phyloP scores from a whole-genome alignment of 2,113 vertebrate species.

The Puma concolor region DNA sequence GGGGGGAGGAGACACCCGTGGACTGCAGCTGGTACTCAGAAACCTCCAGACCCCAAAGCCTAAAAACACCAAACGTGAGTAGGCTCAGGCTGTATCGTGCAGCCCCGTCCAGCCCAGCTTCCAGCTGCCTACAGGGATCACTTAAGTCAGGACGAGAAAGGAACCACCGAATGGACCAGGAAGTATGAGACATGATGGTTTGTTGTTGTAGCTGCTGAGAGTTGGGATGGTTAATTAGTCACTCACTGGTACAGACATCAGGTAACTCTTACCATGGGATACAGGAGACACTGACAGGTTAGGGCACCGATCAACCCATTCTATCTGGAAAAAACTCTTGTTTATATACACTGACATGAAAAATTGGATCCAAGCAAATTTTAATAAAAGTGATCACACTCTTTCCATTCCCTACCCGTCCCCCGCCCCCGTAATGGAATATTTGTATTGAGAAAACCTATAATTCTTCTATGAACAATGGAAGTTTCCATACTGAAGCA shows the following conservation, averaged over 20 bases:
- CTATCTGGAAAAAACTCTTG: rapidly evolving
- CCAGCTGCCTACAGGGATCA: neutral
- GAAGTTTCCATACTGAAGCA: neutral
- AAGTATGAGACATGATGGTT: neutral
- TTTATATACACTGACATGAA: neutral
- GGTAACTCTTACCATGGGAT: neutral
- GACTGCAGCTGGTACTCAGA: too few relatives aligned
- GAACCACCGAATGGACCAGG: neutral
- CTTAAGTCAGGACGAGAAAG: neutral
- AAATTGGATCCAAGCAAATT: neutral
- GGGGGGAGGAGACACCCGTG: neutral
- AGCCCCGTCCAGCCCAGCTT: too few relatives aligned
- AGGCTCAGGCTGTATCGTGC: rapidly evolving
- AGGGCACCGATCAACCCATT: neutral
- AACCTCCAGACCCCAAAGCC: neutral
- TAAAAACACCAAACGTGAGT: neutral
- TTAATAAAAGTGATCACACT: neutral
- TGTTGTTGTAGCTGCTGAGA: neutral
- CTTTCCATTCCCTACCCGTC: neutral
- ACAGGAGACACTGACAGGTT: neutral
- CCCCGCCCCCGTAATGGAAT: neutral
- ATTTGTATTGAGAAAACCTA: neutral
- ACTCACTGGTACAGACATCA: neutral
- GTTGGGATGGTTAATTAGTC: neutral
- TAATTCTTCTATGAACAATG: neutral